phyloP scores from a whole-genome alignment of 2,113 vertebrate species.

The Myiagra hebetior region DNA sequence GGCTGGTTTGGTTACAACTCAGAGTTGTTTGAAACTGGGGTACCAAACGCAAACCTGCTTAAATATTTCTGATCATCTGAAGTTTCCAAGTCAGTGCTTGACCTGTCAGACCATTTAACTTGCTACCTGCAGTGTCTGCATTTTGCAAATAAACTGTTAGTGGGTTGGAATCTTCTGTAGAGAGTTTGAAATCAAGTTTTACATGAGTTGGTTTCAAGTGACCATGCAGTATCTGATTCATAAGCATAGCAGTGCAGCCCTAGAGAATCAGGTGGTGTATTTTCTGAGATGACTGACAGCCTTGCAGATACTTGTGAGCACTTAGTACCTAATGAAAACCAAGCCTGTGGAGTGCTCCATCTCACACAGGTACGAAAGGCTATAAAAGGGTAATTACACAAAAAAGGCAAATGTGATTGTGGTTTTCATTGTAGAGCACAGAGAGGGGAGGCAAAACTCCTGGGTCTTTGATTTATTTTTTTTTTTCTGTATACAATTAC shows the following conservation, averaged over 20 bases:
- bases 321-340: slow-evolving; percentile 5
- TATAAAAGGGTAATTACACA: slow-evolving; percentile 37
- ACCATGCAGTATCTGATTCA: background rate
- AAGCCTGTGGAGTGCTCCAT: background rate
- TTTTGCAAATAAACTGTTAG: background rate
- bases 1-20: background rate
- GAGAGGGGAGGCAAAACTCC: background rate
- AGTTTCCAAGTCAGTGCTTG: background rate
- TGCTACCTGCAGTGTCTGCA: background rate
- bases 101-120: background rate
- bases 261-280: background rate
- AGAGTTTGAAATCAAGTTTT: background rate
- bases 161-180: background rate
- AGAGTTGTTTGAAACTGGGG: background rate
- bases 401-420: background rate
- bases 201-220: background rate
- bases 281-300: background rate
- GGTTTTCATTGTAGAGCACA: background rate
- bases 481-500: background rate
- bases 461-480: background rate
- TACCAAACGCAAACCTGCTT: background rate
- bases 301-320: background rate
- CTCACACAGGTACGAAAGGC: background rate
- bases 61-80: background rate
- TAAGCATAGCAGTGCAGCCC: background rate